Percentiles rank a stretch among this genome's conserved stretches.
phyloP scores from a whole-genome alignment of 1,140 invertebrate species.

The Meloidogyne hapla region DNA sequence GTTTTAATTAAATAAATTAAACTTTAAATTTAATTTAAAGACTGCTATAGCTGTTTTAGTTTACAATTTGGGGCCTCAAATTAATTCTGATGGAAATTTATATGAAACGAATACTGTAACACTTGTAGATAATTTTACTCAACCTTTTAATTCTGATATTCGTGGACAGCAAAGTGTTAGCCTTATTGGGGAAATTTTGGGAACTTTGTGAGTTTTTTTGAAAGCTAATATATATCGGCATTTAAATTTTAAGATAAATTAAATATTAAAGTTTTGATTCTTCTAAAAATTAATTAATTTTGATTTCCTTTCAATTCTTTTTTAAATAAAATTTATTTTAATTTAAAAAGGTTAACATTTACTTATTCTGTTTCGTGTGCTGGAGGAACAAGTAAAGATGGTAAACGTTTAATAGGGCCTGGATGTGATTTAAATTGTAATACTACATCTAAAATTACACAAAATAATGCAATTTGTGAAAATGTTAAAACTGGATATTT shows the following conservation, averaged over 20 bases:
- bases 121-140: conserved; percentile 54
- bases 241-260: no score
- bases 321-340: neutral
- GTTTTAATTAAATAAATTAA: no score
- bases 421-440: conserved; percentile 52
- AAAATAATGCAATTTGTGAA: conserved; percentile 46
- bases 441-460: conserved; percentile 48
- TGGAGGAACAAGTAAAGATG: conserved; percentile 21
- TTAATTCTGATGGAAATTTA: conserved; percentile 34
- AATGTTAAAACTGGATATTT: conserved; percentile 51
- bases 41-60: conserved; percentile 55
- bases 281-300: no score
- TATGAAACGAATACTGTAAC: conserved; percentile 56
- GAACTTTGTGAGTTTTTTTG: conserved; percentile 2
- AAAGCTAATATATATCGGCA: no score
- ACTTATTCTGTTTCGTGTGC: conserved; percentile 49
- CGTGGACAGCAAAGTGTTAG: neutral
- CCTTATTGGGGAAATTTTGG: neutral
- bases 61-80: conserved; percentile 54
- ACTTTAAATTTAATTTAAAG: conserved; percentile 30
- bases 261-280: no score
- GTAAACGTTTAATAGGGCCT: conserved; percentile 40
- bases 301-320: no score
- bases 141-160: conserved; percentile 39
- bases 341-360: conserved; percentile 40